Evolutionary conservation across 2,888 invertebrate species (phyloP).

Genomic region (Thereva unica): DNA sequence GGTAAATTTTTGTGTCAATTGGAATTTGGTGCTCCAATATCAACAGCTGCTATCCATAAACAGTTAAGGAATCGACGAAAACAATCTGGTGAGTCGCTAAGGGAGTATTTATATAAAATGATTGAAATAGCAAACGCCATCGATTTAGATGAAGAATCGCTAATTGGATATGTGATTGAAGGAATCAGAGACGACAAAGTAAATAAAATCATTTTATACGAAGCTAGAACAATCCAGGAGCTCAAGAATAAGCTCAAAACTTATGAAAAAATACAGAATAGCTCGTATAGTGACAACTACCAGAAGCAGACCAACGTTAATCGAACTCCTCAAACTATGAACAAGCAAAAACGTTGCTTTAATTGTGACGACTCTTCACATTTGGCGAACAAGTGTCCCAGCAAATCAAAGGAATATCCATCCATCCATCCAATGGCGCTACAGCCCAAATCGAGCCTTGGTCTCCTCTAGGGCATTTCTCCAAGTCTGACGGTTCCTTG

Average conservation of each 20-base stretch:
- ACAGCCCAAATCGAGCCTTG: too few species aligned
- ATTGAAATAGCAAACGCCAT: slow-evolving; percentile 35
- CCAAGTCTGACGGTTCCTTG: too few species aligned
- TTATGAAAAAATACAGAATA: too few species aligned
- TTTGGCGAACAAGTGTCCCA: slow-evolving; percentile 2
- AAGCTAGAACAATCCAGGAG: slow-evolving; percentile 28
- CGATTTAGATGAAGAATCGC: slow-evolving; percentile 32
- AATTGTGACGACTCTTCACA: not conserved
- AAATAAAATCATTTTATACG: slow-evolving; percentile 37
- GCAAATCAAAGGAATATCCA: too few species aligned
- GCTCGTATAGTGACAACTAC: not conserved
- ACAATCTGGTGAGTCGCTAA: slow-evolving; percentile 33
- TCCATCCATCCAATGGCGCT: too few species aligned
- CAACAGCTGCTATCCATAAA: slow-evolving; percentile 32
- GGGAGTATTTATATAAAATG: slow-evolving; percentile 35
- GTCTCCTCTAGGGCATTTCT: too few species aligned
- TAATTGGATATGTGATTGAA: slow-evolving; percentile 37
- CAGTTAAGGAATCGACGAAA: slow-evolving; percentile 35
- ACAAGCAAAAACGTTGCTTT: not conserved
- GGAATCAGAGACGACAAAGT: slow-evolving; percentile 36
- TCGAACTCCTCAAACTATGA: not conserved
- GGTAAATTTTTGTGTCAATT: too few species aligned
- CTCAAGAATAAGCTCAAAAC: slow-evolving; percentile 36
- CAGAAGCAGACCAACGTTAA: not conserved
- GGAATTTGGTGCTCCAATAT: slow-evolving; percentile 33